Percentiles rank a stretch among this genome's conserved stretches.
Conservation (phyloP, 1,140 invertebrate species). For the Notospermus geniculatus region DNA sequence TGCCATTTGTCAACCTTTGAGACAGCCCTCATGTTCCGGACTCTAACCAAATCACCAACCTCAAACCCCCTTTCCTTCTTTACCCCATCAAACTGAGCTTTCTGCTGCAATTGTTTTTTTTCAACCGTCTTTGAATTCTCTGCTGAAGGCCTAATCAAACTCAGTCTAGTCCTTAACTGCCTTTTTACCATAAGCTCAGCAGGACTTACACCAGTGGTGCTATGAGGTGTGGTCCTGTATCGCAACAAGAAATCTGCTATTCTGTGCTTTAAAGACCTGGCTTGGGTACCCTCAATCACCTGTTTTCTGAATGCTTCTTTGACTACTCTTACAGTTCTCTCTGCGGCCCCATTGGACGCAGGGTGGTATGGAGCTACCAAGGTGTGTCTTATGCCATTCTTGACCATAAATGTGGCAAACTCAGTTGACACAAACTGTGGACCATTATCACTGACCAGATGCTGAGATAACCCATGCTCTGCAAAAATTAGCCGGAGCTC, state of each 20-base stretch:
- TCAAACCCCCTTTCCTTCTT: no score
- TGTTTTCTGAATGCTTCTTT: conserved; percentile 5
- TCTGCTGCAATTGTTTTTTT: no score
- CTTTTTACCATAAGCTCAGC: conserved; percentile 20
- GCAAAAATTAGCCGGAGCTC: conserved; percentile 16
- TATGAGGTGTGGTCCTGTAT: conserved; percentile 18
- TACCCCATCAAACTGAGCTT: no score
- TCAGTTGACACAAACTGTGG: conserved; percentile 39
- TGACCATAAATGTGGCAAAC: conserved; percentile 36
- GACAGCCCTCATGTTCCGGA: no score
- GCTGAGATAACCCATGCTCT: conserved; percentile 28
- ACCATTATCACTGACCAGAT: conserved; percentile 48
- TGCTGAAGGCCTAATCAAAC: no score
- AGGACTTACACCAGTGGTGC: conserved; percentile 15
- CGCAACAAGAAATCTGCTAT: conserved; percentile 10
- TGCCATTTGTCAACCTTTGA: no score
- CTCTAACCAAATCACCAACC: no score
- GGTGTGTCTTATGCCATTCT: conserved; percentile 36
- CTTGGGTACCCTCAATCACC: conserved; percentile 1
- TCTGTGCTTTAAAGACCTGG: not conserved
- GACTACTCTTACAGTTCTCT: conserved; percentile 13
- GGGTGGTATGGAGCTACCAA: conserved; percentile 31
- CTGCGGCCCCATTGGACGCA: conserved; percentile 32
- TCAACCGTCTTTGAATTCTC: no score
- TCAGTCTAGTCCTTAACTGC: no score